Evolutionary conservation across 2,888 invertebrate species (phyloP).

Genomic region (Tinea trinotella): DNA sequence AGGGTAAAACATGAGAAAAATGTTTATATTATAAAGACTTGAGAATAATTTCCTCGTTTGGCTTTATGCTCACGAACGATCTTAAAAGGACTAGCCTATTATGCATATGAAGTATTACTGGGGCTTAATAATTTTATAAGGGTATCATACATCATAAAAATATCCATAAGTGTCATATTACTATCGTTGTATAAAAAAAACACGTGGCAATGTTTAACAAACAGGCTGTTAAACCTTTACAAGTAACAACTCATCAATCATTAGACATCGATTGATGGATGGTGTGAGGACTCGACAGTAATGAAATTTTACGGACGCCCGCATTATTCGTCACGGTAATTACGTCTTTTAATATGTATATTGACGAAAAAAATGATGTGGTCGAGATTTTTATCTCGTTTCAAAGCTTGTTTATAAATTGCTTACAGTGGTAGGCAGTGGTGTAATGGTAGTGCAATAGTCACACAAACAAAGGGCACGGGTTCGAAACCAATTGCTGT

Average conservation of each 20-base stretch:
- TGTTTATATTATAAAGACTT: too few species aligned
- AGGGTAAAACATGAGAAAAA: too few species aligned
- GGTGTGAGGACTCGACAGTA: slow-evolving; percentile 34
- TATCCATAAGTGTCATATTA: slow-evolving; percentile 18
- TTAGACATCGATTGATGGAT: slow-evolving; percentile 46
- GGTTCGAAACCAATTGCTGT: too few species aligned
- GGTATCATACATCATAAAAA: slow-evolving; percentile 4
- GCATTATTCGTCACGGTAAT: slow-evolving; percentile 45
- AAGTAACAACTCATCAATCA: slow-evolving; percentile 41
- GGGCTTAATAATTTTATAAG: neutral
- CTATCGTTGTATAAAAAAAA: slow-evolving; percentile 21
- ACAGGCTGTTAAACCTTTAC: slow-evolving; percentile 26
- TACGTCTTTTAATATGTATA: slow-evolving; percentile 24
- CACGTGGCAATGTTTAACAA: slow-evolving; percentile 29
- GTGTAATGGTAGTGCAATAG: too few species aligned
- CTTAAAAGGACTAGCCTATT: neutral
- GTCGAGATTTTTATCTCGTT: slow-evolving; percentile 5
- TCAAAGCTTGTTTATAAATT: neutral
- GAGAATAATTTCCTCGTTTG: too few species aligned
- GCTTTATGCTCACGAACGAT: too few species aligned
- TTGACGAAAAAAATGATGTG: slow-evolving; percentile 9
- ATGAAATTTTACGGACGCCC: slow-evolving; percentile 53
- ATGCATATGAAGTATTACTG: neutral
- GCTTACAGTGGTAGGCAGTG: too few species aligned
- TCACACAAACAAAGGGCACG: too few species aligned